phyloP scores from a whole-genome alignment of 1,140 invertebrate species.

The Phymastichus coffea region DNA sequence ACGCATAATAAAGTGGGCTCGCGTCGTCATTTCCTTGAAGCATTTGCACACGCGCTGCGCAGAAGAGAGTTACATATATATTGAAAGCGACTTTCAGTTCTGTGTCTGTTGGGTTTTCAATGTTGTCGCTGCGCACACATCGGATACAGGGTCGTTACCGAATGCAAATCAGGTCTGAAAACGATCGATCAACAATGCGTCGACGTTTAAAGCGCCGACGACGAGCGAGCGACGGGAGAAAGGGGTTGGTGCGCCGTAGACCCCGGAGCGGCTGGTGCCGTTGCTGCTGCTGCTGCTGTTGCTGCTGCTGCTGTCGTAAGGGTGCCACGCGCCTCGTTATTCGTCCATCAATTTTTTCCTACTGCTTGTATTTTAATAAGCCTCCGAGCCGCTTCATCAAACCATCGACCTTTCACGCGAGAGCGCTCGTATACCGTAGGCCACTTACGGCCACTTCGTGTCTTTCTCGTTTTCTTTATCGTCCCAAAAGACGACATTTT shows the following conservation, averaged over 20 bases:
- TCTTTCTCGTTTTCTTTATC: neutral
- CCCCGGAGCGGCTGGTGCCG: too few species aligned
- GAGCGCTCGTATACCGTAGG: too few species aligned
- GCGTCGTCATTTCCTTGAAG: constrained; percentile 18
- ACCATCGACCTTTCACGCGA: neutral
- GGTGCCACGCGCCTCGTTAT: constrained; percentile 48
- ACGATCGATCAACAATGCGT: constrained; percentile 39
- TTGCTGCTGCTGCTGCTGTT: too few species aligned
- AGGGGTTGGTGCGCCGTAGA: constrained; percentile 35
- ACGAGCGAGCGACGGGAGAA: constrained; percentile 37
- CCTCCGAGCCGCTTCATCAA: neutral
- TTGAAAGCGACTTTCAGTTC: constrained; percentile 8
- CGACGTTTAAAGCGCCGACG: constrained; percentile 40
- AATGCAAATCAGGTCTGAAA: constrained; percentile 46
- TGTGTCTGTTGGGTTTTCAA: constrained; percentile 31
- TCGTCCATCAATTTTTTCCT: constrained; percentile 37
- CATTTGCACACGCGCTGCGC: neutral
- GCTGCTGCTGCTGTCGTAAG: too few species aligned
- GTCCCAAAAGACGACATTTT: too few species aligned
- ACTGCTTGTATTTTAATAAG: constrained; percentile 43
- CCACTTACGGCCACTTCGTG: too few species aligned
- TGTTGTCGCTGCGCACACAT: constrained; percentile 27
- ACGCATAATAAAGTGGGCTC: neutral
- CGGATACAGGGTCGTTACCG: constrained; percentile 40
- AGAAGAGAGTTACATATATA: too few species aligned